Base-by-base conservation (phyloP, 2,797 vertebrate species). In the Choloepus didactylus region DNA sequence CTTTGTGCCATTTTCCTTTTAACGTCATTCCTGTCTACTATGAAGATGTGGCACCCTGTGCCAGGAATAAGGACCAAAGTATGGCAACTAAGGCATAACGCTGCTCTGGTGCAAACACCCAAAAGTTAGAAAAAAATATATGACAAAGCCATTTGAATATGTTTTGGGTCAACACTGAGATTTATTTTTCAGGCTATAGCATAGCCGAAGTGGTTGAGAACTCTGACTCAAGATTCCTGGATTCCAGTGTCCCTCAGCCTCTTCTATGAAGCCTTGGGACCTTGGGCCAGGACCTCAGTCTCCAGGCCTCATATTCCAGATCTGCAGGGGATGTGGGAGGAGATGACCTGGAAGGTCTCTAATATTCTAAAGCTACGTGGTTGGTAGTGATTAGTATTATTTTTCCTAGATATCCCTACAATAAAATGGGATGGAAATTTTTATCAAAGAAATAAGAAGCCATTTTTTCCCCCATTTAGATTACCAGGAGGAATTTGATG, bases 401-500 rank as follows among this genome's bases (percentile, higher is more conserved):
- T 69, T 35, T 21, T 15, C 21, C 38, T 62, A 66, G 19, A 35
- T 51, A 80, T 25, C n/a, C 79, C 67, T 79, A 66, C 41, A 60
- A 38, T 62, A 86, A 93, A 67, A 64, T 35, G 11, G 49, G 23
- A 79, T 66, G 51, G 66, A 70, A 83, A 41, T 79, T 51, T 89
- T 80, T 72, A 59, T 51, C 41, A 93, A 72, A 89, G 77, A 94
- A 80, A 80, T 6, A 89, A 46, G 75, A 67, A 72, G 29, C 6
- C 51, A 46, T 54, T 64, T 60, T 87, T 54, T 59, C 35, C 6
- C 10, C 62, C 70, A 67, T 54, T 73, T 80, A 59, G 25, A 75
- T 80, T 94, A 76, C 9, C 27, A 89, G 59, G 41, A 86, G 87
- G 80, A 88, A 64, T 81, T 89, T 84, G 66, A 72, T 11, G 41